Base-by-base conservation (phyloP, 2,888 invertebrate species). In the Fragum sueziense region DNA sequence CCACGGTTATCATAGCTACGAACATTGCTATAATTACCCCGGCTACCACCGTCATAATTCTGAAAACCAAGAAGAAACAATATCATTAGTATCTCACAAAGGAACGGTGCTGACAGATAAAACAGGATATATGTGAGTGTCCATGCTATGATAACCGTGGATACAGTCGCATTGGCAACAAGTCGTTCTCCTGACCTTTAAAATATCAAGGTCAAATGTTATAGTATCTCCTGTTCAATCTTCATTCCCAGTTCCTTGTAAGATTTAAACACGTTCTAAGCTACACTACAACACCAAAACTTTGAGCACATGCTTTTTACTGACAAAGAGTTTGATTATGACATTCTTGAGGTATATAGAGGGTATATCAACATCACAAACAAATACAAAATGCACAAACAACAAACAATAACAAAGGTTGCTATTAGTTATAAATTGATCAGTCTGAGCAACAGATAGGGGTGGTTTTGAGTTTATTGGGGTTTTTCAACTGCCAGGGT, bases 1-100 rank as follows among this genome's bases (percentile, higher is more conserved):
- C 82, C 88, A 71, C 86, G 84, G 80, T 87, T 87, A 82, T 87
- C 85, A 76, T 85, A 86, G 51, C 84, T 83, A 17, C 70, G 59
- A 72, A 51, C 57, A 54, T 59, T 84, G 84, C 84, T 81, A 84
- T 80, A 81, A 84, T 79, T 80, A 84, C 84, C 84, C 84, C 76
- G 84, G 76, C 79, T 79, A 84, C 84, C 79, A 67, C 76, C 57
- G 80, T 84, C 84, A 71, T 84, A 14, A 70, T 70, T 31, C 84
- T 84, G 81, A 29, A 84, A 84, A 65, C 33, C 54, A 52, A 68
- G 71, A 68, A 79, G 29, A 70, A 68, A 54, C 29, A 37, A 25
- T 33, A 22, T 37, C 52, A 75, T 84, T 84, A 84, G 84, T 76
- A 81, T 84, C 84, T 84, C 70, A 79, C 84, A 51, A 79, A 84